A percentile compares a stretch with the other conserved stretches of the same genome.
Evolutionary conservation across 1,140 invertebrate species (phyloP).

Genomic region (Drosophila nikananu): DNA sequence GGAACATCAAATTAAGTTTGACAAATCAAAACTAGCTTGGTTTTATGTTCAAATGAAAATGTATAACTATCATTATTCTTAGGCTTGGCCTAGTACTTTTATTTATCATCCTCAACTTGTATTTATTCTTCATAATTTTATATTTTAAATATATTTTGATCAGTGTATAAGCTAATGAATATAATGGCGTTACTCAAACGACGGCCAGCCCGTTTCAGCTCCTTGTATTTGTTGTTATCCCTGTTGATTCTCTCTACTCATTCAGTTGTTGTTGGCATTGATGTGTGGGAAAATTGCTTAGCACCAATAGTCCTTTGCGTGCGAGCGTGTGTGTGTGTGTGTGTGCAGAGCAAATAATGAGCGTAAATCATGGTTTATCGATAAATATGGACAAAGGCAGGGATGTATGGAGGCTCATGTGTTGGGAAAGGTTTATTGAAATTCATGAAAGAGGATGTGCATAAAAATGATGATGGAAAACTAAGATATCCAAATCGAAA

Average conservation of each 20-base stretch:
- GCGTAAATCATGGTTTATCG: conserved; percentile 82
- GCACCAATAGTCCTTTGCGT: conserved; percentile 38
- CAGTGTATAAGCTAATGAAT: conserved; percentile 68
- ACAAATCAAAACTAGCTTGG: no score
- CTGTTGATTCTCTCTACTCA: conserved; percentile 27
- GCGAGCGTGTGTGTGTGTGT: conserved; percentile 25
- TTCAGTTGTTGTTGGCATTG: conserved; percentile 54
- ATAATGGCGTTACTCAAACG: conserved; percentile 81
- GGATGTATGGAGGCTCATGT: conserved; percentile 20
- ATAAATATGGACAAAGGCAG: conserved; percentile 67
- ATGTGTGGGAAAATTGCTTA: conserved; percentile 71
- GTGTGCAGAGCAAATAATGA: conserved; percentile 70
- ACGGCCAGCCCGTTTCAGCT: conserved; percentile 41
- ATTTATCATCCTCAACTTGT: fast-evolving
- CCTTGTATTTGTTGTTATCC: conserved; percentile 12
- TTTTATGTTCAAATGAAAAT: background rate
- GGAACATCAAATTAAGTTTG: no score
- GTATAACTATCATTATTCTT: background rate
- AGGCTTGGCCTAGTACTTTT: background rate
- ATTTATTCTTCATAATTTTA: background rate
- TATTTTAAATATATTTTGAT: background rate
- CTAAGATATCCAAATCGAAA: background rate
- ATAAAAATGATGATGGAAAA: conserved; percentile 18
- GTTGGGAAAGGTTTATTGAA: conserved; percentile 42
- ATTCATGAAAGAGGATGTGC: conserved; percentile 37